Evolutionary conservation across 2,113 vertebrate genomes (phyloP), one percentile per base, ranked within the genome.

Genomic region (Boleophthalmus pectinirostris): DNA sequence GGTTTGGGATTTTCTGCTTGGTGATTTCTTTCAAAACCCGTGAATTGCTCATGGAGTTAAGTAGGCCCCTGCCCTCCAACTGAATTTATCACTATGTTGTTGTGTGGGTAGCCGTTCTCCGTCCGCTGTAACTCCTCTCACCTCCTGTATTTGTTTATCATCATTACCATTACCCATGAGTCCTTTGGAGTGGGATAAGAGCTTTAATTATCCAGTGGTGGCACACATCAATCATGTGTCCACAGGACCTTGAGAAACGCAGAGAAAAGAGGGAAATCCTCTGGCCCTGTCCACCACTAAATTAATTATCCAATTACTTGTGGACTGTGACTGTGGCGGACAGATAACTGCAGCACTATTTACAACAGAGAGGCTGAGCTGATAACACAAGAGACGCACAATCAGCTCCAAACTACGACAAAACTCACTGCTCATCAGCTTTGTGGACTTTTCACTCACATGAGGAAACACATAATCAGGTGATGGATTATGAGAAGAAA

Each of bases 261-360:
- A 57, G 69, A 83, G 76, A 85, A 75, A 79, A 86, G 81, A 77
- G 18, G 63, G 87, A 90, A 93, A 92, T 89, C 87, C 38, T 75
- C 89, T 91, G 91, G 88, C 91, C 89, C 88, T 90, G 91, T 92
- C 90, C 83, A 9, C 72, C 69, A 82, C 87, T 88, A 89, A 93
- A 93, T 93, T 92, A 92, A 91, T 92, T 92, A 93, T 92, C 91
- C 89, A 92, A 92, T 92, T 93, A 92, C 82, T 90, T 67, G 75
- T 88, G 82, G 90, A 79, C 82, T 87, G 83, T 86, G 89, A 93
- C 89, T 93, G 91, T 79, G 81, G 80, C 58, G 79, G 81, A 79
- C 77, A 87, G 91, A 93, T 92, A 92, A 91, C 85, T 89, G 86
- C 56, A 67, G 70, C 82, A 81, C 87, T 90, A 90, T 92, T 92